Percentiles rank a stretch among this genome's conserved stretches.
Conservation (phyloP, 2,797 vertebrate genomes). For the Erpetoichthys calabaricus region DNA sequence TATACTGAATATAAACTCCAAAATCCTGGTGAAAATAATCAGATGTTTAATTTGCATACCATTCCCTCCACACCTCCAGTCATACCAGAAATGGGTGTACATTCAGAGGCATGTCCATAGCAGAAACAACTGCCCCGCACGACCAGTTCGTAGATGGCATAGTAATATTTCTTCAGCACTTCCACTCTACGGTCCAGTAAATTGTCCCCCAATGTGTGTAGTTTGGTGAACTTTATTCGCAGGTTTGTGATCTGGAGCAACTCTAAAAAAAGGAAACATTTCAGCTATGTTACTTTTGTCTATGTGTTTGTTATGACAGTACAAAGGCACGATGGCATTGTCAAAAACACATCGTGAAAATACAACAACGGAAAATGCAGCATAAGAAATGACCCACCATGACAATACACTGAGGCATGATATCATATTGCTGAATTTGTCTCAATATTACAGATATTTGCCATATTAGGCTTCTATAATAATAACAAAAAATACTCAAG, state of each 20-base stretch:
- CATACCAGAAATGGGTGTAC: constrained; percentile 45
- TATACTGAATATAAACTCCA: too few relatives aligned
- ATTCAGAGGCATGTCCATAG: constrained; percentile 69
- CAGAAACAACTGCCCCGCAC: constrained; percentile 83
- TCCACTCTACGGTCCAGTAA: constrained; percentile 57
- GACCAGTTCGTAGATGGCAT: constrained; percentile 81
- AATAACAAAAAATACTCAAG: background rate
- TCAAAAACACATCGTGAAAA: too few relatives aligned
- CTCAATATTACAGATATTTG: background rate
- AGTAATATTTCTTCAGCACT: constrained; percentile 84
- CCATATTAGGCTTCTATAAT: background rate
- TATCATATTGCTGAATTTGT: too few relatives aligned
- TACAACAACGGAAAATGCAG: too few relatives aligned
- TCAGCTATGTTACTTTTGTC: background rate
- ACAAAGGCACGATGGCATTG: too few relatives aligned
- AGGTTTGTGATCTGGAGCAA: constrained; percentile 61
- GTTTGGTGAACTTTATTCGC: constrained; percentile 61
- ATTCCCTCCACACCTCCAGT: constrained; percentile 39
- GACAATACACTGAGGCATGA: too few relatives aligned
- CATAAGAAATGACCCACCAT: too few relatives aligned
- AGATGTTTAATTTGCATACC: constrained; percentile 32
- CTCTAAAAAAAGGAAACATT: constrained; percentile 28
- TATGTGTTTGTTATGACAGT: too few relatives aligned
- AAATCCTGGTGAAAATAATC: too few relatives aligned
- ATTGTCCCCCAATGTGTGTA: constrained; percentile 63